Percentiles rank a stretch among this genome's conserved stretches.
These are phyloP conservation scores for Actinernus sp. DNA, from an alignment of 92 coral and sea anemone species.

Conservation along the genomic window DNA sequence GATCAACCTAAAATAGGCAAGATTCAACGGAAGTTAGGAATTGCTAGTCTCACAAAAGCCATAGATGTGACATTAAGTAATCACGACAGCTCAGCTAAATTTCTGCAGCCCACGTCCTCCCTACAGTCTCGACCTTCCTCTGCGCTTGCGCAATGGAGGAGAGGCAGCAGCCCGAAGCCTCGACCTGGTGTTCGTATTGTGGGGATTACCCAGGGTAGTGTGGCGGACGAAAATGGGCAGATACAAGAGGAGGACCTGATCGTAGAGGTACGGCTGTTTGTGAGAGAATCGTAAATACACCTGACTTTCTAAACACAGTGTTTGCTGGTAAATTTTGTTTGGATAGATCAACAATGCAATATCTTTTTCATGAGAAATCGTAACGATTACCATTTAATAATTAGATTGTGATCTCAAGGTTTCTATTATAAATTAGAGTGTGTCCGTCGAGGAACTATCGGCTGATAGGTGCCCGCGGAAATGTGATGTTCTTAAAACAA, in stretches of 20 bases:
- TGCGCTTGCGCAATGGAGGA: constrained; percentile 71
- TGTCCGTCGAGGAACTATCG: too few species aligned
- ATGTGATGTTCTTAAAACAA: too few species aligned
- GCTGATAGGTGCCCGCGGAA: too few species aligned
- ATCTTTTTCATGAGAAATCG: too few species aligned
- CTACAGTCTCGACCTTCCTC: constrained; percentile 56
- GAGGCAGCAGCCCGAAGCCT: constrained; percentile 62
- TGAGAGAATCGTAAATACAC: too few species aligned
- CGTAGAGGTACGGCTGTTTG: constrained; percentile 71
- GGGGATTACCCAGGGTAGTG: constrained; percentile 75
- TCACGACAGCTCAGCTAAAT: neutral
- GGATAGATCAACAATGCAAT: too few species aligned
- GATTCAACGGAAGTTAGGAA: neutral
- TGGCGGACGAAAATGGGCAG: constrained; percentile 53
- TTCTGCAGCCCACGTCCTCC: constrained; percentile 5
- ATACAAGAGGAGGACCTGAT: constrained; percentile 72
- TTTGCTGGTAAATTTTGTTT: too few species aligned
- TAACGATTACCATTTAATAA: too few species aligned
- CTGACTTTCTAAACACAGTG: too few species aligned
- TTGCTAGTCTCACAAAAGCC: neutral
- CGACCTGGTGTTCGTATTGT: constrained; percentile 84
- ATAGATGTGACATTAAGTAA: neutral
- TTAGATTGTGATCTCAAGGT: too few species aligned
- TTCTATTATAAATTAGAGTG: too few species aligned
- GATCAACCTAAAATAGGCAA: neutral